Evolutionary conservation across 2,113 vertebrate genomes (phyloP).

Genomic region (Equus przewalskii): DNA sequence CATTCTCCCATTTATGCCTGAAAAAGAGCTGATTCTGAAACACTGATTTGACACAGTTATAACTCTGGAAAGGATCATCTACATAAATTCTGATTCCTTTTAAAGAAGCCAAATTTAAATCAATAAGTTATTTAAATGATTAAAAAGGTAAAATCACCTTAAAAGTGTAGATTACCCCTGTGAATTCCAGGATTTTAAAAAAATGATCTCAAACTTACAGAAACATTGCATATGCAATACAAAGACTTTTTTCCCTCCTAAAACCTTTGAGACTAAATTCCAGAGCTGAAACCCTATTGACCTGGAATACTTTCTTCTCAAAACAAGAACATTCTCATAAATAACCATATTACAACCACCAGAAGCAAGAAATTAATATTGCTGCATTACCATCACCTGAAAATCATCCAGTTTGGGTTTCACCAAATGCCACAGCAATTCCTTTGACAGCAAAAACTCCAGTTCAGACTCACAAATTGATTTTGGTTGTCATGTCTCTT

Average conservation of each 20-base stretch:
- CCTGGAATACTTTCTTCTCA: not conserved
- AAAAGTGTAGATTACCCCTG: not conserved
- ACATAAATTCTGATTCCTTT: not conserved
- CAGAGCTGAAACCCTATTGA: not conserved
- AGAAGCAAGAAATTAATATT: not conserved
- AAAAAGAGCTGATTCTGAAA: slow-evolving; percentile 12
- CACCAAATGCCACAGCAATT: not conserved
- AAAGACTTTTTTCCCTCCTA: not conserved
- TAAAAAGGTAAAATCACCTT: not conserved
- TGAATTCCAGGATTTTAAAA: not conserved
- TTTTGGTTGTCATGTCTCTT: not conserved
- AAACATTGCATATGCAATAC: not conserved
- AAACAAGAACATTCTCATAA: not conserved
- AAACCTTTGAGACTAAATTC: not conserved
- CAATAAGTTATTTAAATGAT: not conserved
- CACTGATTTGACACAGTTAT: not conserved
- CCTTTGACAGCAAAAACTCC: not conserved
- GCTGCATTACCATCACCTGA: not conserved
- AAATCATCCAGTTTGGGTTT: not conserved
- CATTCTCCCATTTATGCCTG: not conserved
- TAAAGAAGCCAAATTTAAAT: not conserved
- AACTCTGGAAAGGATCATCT: not conserved
- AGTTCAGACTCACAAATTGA: not conserved
- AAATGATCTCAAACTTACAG: not conserved
- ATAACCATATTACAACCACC: not conserved